Base-by-base conservation (phyloP, 2,888 invertebrate genomes). In the Ypsolopha sequella region DNA sequence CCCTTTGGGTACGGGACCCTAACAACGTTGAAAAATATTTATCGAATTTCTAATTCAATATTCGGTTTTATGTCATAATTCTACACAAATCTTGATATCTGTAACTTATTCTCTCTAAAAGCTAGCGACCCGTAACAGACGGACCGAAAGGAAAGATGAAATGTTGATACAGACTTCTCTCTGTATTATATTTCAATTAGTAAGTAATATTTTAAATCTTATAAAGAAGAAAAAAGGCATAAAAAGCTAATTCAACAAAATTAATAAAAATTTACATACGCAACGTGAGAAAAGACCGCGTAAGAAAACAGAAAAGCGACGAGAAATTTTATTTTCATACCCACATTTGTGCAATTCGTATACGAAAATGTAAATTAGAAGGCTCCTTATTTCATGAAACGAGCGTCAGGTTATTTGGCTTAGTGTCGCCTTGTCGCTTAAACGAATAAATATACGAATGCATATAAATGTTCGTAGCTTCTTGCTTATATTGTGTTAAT, bases 341-440 rank as follows among this genome's bases (percentile, higher is more conserved):
- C 75, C 80, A 78, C 79, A 80, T 82, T 82, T 75, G 76, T 69
- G 72, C 79, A 80, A 80, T 80, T 82, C 81, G 81, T 82, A 81
- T 81, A 80, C 81, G 72, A 76, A 24, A 82, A 84, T 84, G 81
- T 80, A 85, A 84, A 85, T 82, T 82, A 80, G 80, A 76, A 77
- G 73, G 79, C 68, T 70, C 71, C 80, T 82, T 81, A 80, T 80
- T 82, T 76, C 73, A 70, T 68, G 63, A 66, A 70, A 75, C 66
- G 72, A 8, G 72, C 75, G 78, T 73, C 74, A 76, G 72, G 75
- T 76, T 79, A 80, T 82, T 80, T 77, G 75, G 76, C 77, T 75
- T 67, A 73, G 68, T 76, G 77, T 76, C 75, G 55, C 53, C 38
- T 53, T 66, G 66, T 60, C 65, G 69, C 70, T 67, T 68, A 70